These are phyloP conservation scores for Channa striata DNA, from an alignment of 2,797 vertebrate genomes.

Conservation along the genomic window DNA sequence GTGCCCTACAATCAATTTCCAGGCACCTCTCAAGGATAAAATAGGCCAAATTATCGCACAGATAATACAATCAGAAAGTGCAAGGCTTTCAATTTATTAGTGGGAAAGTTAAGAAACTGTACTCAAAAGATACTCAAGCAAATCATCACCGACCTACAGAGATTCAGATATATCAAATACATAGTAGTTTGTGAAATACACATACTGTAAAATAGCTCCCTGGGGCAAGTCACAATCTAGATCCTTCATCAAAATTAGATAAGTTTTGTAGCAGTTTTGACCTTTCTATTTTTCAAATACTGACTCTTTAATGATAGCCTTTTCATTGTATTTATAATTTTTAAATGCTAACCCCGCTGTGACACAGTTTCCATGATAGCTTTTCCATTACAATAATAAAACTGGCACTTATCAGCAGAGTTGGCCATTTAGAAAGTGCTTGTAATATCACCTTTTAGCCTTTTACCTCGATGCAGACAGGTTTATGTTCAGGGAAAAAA, in stretches of 20 bases:
- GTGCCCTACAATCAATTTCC: too few relatives aligned
- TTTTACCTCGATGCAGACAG: constrained; percentile 1
- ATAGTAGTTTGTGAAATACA: not conserved
- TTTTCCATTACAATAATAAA: constrained; percentile 10
- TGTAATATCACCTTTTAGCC: constrained; percentile 6
- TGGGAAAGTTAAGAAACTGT: not conserved
- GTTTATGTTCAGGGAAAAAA: constrained; percentile 2
- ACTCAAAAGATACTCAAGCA: not conserved
- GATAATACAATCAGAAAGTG: not conserved
- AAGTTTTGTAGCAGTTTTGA: not conserved
- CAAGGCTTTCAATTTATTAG: too few relatives aligned
- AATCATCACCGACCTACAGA: not conserved
- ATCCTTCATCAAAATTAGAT: constrained; percentile 33
- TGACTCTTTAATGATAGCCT: constrained; percentile 17
- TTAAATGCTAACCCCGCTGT: constrained; percentile 3
- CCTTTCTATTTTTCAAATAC: constrained; percentile 17
- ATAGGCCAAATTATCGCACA: not conserved
- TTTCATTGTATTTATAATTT: constrained; percentile 1
- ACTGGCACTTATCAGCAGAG: constrained; percentile 7
- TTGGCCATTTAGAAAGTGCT: constrained; percentile 16
- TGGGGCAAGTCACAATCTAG: not conserved
- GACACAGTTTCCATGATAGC: constrained; percentile 14
- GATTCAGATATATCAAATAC: too few relatives aligned
- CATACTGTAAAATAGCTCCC: not conserved
- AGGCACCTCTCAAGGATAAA: too few relatives aligned